phyloP scores from a whole-genome alignment of 2,888 invertebrate genomes.

The Idaea aversata region DNA sequence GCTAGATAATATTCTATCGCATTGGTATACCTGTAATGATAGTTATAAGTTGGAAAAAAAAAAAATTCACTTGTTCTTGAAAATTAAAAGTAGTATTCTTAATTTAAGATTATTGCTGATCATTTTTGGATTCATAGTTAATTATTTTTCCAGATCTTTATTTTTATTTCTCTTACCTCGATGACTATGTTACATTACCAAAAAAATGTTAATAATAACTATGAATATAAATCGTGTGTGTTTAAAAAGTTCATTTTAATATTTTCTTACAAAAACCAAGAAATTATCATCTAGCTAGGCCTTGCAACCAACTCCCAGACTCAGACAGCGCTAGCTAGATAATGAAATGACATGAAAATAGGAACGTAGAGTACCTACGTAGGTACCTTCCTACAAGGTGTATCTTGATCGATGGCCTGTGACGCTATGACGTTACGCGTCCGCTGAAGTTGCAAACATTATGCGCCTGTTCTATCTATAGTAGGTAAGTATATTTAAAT shows the following conservation, averaged over 20 bases:
- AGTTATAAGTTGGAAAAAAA: too few species aligned
- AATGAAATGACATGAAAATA: background rate
- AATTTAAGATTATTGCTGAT: too few species aligned
- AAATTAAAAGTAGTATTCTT: too few species aligned
- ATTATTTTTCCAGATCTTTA: too few species aligned
- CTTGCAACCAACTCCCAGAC: background rate
- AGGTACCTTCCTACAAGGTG: background rate
- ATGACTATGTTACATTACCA: background rate
- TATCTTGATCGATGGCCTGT: background rate
- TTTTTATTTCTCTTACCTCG: too few species aligned
- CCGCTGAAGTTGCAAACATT: background rate
- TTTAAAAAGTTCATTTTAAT: too few species aligned
- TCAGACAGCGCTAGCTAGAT: background rate
- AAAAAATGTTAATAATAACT: background rate
- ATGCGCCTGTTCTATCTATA: background rate
- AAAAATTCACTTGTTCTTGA: too few species aligned
- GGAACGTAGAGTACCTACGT: background rate
- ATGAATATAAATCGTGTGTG: too few species aligned
- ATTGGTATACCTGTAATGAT: too few species aligned
- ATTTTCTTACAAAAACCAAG: constrained; percentile 3
- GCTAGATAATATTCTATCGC: too few species aligned
- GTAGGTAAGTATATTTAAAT: background rate
- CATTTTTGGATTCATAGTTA: too few species aligned
- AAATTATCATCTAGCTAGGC: too few species aligned
- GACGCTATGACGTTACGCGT: background rate